Conservation (phyloP, 2,113 vertebrate genomes). For the Sigmodon hispidus region DNA sequence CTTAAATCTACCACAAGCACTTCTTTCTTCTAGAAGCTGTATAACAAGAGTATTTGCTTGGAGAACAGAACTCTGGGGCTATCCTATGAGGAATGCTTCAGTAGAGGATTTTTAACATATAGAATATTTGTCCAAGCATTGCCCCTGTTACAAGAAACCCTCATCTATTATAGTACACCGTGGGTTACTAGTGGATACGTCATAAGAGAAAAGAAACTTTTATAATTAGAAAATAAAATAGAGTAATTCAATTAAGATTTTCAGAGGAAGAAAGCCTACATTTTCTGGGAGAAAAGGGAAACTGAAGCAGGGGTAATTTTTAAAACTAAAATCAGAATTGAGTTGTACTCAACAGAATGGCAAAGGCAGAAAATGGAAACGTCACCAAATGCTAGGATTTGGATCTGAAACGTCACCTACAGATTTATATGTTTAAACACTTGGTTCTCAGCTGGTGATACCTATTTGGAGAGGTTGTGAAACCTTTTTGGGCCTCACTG, state of each 20-base stretch:
- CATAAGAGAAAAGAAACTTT: not conserved
- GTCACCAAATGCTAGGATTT: not conserved
- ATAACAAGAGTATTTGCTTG: not conserved
- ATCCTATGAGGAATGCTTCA: not conserved
- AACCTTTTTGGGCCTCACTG: not conserved
- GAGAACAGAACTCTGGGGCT: not conserved
- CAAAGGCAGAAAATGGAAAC: not conserved
- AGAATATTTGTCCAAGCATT: not conserved
- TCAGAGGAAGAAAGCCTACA: not conserved
- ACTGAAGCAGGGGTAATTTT: accelerated
- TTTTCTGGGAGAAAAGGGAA: not conserved
- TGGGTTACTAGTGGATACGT: not conserved
- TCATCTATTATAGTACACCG: no score
- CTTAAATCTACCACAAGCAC: not conserved
- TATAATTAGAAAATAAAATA: not conserved
- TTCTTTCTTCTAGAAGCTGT: not conserved
- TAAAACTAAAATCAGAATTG: not conserved
- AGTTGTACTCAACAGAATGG: not conserved
- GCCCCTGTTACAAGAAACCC: not conserved
- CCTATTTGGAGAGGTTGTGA: not conserved
- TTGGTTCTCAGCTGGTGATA: not conserved
- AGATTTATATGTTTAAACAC: not conserved
- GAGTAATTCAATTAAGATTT: not conserved
- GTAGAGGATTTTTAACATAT: not conserved
- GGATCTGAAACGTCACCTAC: not conserved